Evolutionary conservation across 2,888 invertebrate species (phyloP), one percentile per base, ranked within the genome.

Genomic region (Chloromyia formosa): DNA sequence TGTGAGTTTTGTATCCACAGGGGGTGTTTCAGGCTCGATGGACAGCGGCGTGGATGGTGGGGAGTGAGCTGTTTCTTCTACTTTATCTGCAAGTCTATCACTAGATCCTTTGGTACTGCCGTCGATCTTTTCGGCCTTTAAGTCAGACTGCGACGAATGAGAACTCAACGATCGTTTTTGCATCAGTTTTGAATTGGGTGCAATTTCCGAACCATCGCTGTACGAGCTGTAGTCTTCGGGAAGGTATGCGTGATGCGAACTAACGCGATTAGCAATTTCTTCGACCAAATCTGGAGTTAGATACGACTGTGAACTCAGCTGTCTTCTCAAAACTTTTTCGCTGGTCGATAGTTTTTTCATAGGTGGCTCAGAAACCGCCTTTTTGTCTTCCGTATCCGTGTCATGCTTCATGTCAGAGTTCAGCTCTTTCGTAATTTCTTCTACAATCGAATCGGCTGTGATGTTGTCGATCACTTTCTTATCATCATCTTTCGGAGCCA

Each of bases 291-390:
- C 78, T 16, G 77, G 45, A 0, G 78, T 76, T 14, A 78, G 58
- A 68, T 77, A 79, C 22, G 79, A 77, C 22, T 78, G 76, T 16
- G 77, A 74, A 45, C 79, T 79, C 1, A 75, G 71, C 20, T 76
- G 77, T 20, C 76, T 64, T 23, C 77, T 60, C 22, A 78, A 54
- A 2, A 75, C 66, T 58, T 68, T 66, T 60, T 78, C 76, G 61
- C 73, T 74, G n/a, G 76, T 60, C 7, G 74, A 49, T 53, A 76
- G 49, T 64, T 64, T 27, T 20, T 58, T 12, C 22, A 58, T n/a
- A 4, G 71, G 40, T 4, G 58, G 7, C n/a, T 56, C 42, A 35
- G 18, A 14, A 18, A 35, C 16, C 0, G 18, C 40, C n/a, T n/a
- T 71, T 61, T 23, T 35, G 12, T 27, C 40, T 12, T 35, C 40